Conservation (phyloP, 1,140 invertebrate genomes). For the Mya arenaria region DNA sequence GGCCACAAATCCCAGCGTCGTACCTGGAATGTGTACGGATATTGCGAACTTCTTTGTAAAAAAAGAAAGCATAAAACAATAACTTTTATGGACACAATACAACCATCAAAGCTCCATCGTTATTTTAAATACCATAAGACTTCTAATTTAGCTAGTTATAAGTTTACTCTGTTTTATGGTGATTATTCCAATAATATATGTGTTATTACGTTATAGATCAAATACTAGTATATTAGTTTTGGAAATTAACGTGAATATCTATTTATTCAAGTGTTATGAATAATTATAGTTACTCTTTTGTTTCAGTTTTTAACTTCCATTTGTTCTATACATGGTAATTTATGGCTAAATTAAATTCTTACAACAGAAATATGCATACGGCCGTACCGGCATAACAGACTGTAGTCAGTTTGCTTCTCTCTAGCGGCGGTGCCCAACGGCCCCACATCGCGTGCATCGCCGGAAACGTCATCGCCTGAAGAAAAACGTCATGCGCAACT, state of each 20-base stretch:
- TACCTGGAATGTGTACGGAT: slow-evolving; percentile 80
- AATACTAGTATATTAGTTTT: neutral
- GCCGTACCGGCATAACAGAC: slow-evolving; percentile 70
- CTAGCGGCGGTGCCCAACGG: slow-evolving; percentile 75
- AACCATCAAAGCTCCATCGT: neutral
- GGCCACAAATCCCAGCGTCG: slow-evolving; percentile 68
- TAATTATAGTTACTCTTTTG: neutral
- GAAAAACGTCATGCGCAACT: neutral
- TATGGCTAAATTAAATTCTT: neutral
- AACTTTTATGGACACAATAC: neutral
- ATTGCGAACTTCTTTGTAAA: neutral
- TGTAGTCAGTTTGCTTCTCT: slow-evolving; percentile 73
- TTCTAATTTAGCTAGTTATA: neutral
- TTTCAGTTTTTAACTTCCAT: too few species aligned
- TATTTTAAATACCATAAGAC: neutral
- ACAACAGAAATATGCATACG: neutral
- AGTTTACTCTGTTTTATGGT: neutral
- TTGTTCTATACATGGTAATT: neutral
- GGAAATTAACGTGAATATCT: neutral
- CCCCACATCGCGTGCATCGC: slow-evolving; percentile 89
- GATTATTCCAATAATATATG: neutral
- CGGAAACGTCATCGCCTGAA: slow-evolving; percentile 92
- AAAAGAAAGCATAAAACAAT: neutral
- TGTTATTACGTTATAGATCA: neutral
- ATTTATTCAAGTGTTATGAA: neutral